Conservation (phyloP, 2,113 vertebrate genomes). For the Odobenus rosmarus region DNA sequence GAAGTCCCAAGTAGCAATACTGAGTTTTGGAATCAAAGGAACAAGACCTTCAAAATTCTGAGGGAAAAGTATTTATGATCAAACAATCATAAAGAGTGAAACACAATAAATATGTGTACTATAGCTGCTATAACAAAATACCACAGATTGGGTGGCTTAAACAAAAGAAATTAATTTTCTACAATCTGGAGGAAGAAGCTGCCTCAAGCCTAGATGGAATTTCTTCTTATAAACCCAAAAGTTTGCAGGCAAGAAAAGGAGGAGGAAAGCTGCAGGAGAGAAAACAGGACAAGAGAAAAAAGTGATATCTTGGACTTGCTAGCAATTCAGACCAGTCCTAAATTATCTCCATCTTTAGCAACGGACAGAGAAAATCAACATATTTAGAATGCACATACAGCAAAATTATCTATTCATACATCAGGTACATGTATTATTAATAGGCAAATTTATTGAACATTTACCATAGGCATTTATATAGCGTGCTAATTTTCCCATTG, state of each 20-base stretch:
- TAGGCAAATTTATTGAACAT: background rate
- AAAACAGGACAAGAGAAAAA: background rate
- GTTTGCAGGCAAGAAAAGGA: background rate
- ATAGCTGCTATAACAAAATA: background rate
- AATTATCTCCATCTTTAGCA: background rate
- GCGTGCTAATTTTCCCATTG: background rate
- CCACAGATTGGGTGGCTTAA: background rate
- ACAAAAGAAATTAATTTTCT: background rate
- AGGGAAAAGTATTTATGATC: background rate
- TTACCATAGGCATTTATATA: background rate
- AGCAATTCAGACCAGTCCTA: background rate
- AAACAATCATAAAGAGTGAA: background rate
- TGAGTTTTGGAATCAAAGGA: constrained; percentile 8
- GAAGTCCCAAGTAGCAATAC: background rate
- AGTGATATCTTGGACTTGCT: background rate
- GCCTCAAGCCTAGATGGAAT: background rate
- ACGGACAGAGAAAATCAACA: background rate
- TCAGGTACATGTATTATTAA: background rate
- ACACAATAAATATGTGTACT: background rate
- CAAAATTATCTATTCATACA: background rate
- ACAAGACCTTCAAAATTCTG: background rate
- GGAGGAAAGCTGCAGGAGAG: background rate
- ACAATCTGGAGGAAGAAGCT: background rate
- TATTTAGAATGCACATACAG: background rate
- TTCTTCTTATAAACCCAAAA: background rate